phyloP scores from a whole-genome alignment of 1,140 invertebrate species.

The Cotesia glomerata region DNA sequence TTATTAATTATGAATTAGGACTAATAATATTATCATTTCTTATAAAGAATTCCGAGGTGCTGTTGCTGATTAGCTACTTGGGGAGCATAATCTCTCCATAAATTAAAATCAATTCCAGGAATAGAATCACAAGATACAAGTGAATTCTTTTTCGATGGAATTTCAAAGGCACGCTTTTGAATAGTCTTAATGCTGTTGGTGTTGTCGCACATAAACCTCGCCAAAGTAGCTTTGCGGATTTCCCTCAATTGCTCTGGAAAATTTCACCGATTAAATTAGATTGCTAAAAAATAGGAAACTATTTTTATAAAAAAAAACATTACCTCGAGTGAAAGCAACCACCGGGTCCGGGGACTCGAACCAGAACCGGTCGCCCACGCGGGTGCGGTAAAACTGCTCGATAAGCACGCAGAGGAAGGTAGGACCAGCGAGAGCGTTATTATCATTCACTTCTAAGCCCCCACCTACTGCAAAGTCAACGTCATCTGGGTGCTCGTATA shows the following conservation, averaged over 20 bases:
- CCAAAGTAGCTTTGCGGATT: slow-evolving; percentile 82
- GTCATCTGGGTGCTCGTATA: slow-evolving; percentile 80
- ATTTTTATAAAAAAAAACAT: slow-evolving; percentile 27
- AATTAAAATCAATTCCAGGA: slow-evolving; percentile 70
- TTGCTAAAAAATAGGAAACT: background rate
- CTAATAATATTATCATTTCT: slow-evolving; percentile 22
- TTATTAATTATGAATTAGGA: no score
- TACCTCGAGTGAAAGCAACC: slow-evolving; percentile 76
- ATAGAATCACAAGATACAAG: slow-evolving; percentile 70
- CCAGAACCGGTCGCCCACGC: slow-evolving; percentile 85
- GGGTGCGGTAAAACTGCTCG: slow-evolving; percentile 85
- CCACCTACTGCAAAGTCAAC: slow-evolving; percentile 89
- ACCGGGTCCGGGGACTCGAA: slow-evolving; percentile 75
- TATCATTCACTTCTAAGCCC: slow-evolving; percentile 78
- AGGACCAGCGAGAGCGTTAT: slow-evolving; percentile 82
- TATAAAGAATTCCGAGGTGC: slow-evolving; percentile 19
- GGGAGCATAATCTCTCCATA: slow-evolving; percentile 67
- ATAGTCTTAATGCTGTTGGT: slow-evolving; percentile 75
- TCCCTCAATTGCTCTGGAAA: slow-evolving; percentile 80
- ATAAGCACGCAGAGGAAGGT: slow-evolving; percentile 91
- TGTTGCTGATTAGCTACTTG: slow-evolving; percentile 12
- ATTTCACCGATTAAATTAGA: background rate
- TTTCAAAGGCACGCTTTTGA: slow-evolving; percentile 73
- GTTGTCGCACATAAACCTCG: slow-evolving; percentile 88
- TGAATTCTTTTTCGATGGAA: slow-evolving; percentile 69